phyloP scores from a whole-genome alignment of 2,888 invertebrate genomes.

The Stenolophus ochropezus region DNA sequence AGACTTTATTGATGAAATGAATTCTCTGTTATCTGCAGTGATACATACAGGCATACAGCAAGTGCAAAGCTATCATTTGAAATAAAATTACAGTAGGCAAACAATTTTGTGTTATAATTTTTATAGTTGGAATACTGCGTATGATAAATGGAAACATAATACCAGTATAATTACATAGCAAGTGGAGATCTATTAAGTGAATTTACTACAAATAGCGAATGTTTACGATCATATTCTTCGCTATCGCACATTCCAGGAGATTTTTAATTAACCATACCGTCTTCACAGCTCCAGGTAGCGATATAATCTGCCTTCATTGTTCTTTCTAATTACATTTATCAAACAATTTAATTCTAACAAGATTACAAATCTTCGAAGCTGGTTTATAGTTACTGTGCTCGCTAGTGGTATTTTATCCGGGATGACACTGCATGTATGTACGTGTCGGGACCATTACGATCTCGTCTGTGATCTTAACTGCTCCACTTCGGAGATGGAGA shows the following conservation, averaged over 20 bases:
- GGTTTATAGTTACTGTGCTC: background rate
- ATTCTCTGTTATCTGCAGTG: too few species aligned
- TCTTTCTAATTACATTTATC: slow-evolving; percentile 25
- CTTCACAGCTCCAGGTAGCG: background rate
- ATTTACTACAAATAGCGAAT: background rate
- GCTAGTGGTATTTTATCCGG: slow-evolving; percentile 1
- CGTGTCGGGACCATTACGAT: slow-evolving; percentile 31
- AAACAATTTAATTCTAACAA: slow-evolving; percentile 20
- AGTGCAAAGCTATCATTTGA: too few species aligned
- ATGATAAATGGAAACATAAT: background rate
- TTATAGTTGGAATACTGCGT: background rate
- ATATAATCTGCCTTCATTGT: background rate
- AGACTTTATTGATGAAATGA: too few species aligned
- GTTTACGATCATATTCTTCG: background rate
- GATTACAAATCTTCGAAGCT: slow-evolving; percentile 1
- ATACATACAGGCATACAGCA: too few species aligned
- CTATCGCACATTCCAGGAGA: background rate
- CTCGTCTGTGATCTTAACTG: slow-evolving; percentile 8
- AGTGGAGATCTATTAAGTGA: background rate
- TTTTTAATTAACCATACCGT: background rate
- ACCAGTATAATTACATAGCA: background rate
- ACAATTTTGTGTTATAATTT: too few species aligned
- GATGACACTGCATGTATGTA: slow-evolving; percentile 42
- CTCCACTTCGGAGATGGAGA: slow-evolving; percentile 2
- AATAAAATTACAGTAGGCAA: too few species aligned